A percentile compares a stretch with the other conserved stretches of the same genome.
phyloP scores from a whole-genome alignment of 2,797 vertebrate genomes.

The Gymnopithys bicolor region DNA sequence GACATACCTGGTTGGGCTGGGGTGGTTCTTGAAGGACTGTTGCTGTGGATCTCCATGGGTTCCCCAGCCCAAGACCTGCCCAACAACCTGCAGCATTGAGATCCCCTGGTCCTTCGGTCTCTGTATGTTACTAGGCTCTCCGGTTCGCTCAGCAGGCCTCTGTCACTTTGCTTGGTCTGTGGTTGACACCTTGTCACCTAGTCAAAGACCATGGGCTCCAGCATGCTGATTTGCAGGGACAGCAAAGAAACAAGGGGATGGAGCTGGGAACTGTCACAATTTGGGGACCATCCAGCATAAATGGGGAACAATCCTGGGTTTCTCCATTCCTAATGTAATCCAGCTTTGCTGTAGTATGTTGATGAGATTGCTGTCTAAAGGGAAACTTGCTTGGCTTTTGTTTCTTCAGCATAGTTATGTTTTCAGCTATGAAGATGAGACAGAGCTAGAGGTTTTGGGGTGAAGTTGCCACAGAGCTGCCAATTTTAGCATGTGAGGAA shows the following conservation, averaged over 20 bases:
- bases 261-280: not conserved
- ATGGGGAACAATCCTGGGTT: not conserved
- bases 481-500: not conserved
- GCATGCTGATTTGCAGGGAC: not conserved
- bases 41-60: not conserved
- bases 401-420: not conserved
- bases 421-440: conserved; percentile 23
- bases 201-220: not conserved
- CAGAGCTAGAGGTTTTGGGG: not conserved
- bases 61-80: not conserved
- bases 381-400: not conserved
- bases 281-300: not conserved
- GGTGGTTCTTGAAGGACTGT: not conserved
- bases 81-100: not conserved
- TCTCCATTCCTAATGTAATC: not conserved
- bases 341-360: not conserved
- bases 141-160: not conserved
- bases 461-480: conserved; percentile 15
- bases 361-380: not conserved
- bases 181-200: fast-evolving
- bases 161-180: not conserved
- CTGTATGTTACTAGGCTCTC: not conserved
- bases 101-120: not conserved
- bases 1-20: fast-evolving
- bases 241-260: not conserved